Conservation (phyloP, 2,888 invertebrate species). For the Teinopalpus imperialis region DNA sequence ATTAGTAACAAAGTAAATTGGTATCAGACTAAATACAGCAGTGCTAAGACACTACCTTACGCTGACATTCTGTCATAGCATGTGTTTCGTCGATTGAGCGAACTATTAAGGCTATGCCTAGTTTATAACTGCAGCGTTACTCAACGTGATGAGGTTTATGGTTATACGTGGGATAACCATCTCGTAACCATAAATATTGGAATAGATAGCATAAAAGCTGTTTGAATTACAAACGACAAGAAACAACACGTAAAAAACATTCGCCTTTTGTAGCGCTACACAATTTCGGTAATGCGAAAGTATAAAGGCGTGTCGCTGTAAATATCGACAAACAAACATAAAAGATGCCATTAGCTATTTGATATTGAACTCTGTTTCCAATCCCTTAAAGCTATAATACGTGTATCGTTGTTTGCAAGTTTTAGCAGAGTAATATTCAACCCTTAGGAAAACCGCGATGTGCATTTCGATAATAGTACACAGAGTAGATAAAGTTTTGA, state of each 20-base stretch:
- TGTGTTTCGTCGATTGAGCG: too few species aligned
- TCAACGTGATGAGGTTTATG: too few species aligned
- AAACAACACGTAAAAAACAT: constrained; percentile 6
- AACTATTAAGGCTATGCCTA: too few species aligned
- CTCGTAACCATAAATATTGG: too few species aligned
- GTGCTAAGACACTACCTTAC: too few species aligned
- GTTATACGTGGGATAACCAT: too few species aligned
- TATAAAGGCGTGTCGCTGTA: constrained; percentile 44
- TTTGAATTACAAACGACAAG: background rate
- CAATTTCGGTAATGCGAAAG: constrained; percentile 63
- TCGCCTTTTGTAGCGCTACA: constrained; percentile 24
- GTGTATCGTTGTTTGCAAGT: constrained; percentile 32
- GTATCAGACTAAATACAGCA: too few species aligned
- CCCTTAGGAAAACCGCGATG: constrained; percentile 73
- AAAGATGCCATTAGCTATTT: background rate
- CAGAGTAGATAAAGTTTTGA: constrained; percentile 40
- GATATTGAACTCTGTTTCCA: background rate
- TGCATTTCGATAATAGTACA: constrained; percentile 73
- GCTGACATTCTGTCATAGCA: too few species aligned
- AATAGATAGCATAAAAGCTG: constrained; percentile 3
- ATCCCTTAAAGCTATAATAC: background rate
- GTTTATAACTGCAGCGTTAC: too few species aligned
- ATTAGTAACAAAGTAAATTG: too few species aligned
- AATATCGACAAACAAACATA: constrained; percentile 45
- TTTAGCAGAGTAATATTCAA: constrained; percentile 60